These are phyloP conservation scores for Neocrepidodera transversa DNA, from an alignment of 2,888 invertebrate genomes.

Conservation along the genomic window DNA sequence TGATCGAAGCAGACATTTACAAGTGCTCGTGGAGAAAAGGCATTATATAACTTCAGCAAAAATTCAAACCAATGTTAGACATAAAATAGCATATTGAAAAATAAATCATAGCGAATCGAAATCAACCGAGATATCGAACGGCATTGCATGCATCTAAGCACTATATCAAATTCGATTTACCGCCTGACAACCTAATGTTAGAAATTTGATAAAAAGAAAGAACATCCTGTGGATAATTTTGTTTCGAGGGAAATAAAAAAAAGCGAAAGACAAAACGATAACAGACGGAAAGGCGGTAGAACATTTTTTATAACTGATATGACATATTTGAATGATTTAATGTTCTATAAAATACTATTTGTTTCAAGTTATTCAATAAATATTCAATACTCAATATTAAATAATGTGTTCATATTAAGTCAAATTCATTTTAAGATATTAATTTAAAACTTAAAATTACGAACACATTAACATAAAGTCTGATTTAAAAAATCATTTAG, in stretches of 20 bases:
- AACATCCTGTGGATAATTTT: slow-evolving; percentile 22
- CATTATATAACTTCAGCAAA: slow-evolving; percentile 14
- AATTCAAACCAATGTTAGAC: slow-evolving; percentile 16
- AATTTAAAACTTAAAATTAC: too few relatives aligned
- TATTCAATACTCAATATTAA: too few relatives aligned
- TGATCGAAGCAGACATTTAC: slow-evolving; percentile 3
- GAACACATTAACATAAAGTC: too few relatives aligned
- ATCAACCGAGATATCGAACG: slow-evolving; percentile 2
- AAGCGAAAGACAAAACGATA: too few relatives aligned
- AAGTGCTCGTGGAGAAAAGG: slow-evolving; percentile 10
- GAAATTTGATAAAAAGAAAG: slow-evolving; percentile 18
- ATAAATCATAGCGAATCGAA: slow-evolving; percentile 13
- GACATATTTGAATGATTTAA: too few relatives aligned
- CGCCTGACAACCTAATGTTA: slow-evolving; percentile 3
- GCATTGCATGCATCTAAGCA: slow-evolving; percentile 20
- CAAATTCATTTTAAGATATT: too few relatives aligned
- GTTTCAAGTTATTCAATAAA: too few relatives aligned
- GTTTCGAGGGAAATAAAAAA: slow-evolving; percentile 3
- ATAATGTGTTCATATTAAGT: too few relatives aligned
- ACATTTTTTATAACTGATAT: too few relatives aligned
- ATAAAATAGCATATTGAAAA: slow-evolving; percentile 20
- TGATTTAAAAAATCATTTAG: too few relatives aligned
- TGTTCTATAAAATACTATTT: too few relatives aligned
- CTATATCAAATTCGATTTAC: slow-evolving; percentile 20
- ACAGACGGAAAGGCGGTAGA: too few relatives aligned